Conservation (phyloP, 2,797 vertebrate genomes). For the Euthynnus affinis region DNA sequence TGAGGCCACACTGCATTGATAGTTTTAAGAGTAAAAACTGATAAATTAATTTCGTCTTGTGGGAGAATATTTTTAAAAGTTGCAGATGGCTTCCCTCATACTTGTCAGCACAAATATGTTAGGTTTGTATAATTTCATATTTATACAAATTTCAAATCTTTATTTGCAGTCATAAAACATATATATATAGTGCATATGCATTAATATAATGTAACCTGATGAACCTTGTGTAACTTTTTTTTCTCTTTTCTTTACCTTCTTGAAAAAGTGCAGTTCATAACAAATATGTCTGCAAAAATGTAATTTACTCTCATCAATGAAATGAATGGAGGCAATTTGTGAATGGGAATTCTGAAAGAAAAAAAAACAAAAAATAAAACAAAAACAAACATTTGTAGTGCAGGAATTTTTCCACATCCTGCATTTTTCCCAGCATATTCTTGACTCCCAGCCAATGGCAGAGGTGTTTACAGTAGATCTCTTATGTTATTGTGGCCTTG, state of each 20-base stretch:
- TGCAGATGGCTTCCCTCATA: slow-evolving; percentile 25
- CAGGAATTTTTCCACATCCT: slow-evolving; percentile 4
- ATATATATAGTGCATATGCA: background rate
- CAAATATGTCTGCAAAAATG: background rate
- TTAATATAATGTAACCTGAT: background rate
- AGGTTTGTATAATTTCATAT: background rate
- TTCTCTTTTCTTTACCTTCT: background rate
- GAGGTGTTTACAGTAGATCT: slow-evolving; percentile 64
- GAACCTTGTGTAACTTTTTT: background rate
- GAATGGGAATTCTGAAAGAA: background rate
- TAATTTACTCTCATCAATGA: background rate
- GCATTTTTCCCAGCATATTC: slow-evolving; percentile 27
- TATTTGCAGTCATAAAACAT: background rate
- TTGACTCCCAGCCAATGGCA: slow-evolving; percentile 29
- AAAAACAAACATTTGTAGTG: background rate
- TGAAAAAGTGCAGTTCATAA: background rate
- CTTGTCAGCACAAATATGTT: slow-evolving; percentile 6
- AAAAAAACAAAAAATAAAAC: background rate
- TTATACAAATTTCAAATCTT: no score
- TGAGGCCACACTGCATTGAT: slow-evolving; percentile 17
- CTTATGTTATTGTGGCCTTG: slow-evolving; percentile 55
- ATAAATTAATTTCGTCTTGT: background rate
- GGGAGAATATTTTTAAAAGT: slow-evolving; percentile 6
- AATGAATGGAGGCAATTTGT: background rate
- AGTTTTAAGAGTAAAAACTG: slow-evolving; percentile 32